Percentiles rank a stretch among this genome's conserved stretches.
Conservation (phyloP, 2,888 invertebrate genomes). For the Pemphredon lugubris region DNA sequence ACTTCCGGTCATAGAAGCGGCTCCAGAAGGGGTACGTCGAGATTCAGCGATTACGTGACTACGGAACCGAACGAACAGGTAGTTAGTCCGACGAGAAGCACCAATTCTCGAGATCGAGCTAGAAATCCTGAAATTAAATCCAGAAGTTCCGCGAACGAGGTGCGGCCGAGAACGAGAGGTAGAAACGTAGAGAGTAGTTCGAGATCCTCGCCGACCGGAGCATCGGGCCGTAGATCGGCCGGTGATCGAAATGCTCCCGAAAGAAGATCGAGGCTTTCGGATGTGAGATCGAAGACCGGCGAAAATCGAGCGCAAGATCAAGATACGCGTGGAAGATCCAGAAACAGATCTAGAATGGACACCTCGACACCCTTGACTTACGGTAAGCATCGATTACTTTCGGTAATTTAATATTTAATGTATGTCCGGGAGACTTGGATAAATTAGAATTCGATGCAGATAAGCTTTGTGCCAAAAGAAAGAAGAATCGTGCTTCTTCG, state of each 20-base stretch:
- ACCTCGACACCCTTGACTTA: neutral
- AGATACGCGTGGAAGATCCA: constrained; percentile 46
- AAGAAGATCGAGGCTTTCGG: constrained; percentile 49
- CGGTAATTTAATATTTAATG: neutral
- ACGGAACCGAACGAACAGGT: constrained; percentile 35
- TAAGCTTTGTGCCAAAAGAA: too few relatives aligned
- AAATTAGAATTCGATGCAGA: too few relatives aligned
- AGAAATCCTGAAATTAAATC: constrained; percentile 25
- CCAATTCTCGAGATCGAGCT: constrained; percentile 36
- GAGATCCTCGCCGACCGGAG: neutral
- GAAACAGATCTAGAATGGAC: constrained; percentile 48
- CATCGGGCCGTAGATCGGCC: constrained; percentile 23
- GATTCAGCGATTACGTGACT: constrained; percentile 37
- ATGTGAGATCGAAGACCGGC: constrained; percentile 27
- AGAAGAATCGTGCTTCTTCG: too few relatives aligned
- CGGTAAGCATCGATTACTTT: constrained; percentile 33
- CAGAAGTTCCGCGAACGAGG: constrained; percentile 19
- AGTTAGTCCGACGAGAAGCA: constrained; percentile 19
- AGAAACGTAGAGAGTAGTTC: constrained; percentile 28
- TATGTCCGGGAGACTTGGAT: neutral
- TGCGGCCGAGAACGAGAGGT: constrained; percentile 35
- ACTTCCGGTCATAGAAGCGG: constrained; percentile 5
- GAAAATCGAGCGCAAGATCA: constrained; percentile 45
- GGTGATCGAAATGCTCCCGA: constrained; percentile 45
- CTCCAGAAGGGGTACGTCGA: constrained; percentile 60